A percentile compares a stretch with the other conserved stretches of the same genome.
phyloP scores from a whole-genome alignment of 2,888 invertebrate species.

The Mesoligia furuncula region DNA sequence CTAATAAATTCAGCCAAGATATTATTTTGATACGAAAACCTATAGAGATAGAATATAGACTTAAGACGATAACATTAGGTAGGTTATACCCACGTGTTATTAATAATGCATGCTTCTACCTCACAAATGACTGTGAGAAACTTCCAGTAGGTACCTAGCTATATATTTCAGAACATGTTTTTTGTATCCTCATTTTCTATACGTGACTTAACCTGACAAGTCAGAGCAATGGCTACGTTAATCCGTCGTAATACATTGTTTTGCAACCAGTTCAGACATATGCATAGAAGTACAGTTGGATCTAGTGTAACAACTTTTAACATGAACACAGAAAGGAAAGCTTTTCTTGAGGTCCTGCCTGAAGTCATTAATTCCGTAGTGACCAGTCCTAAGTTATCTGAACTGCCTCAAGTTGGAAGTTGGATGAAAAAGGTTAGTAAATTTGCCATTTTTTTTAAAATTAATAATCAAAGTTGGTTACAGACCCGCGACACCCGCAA shows the following conservation, averaged over 20 bases:
- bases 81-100: neutral
- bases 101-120: neutral
- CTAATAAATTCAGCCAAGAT: too few species aligned
- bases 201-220: neutral
- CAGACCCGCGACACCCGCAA: neutral
- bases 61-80: too few species aligned
- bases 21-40: too few species aligned
- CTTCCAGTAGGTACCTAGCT: neutral
- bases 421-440: slow-evolving; percentile 47
- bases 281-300: slow-evolving; percentile 13
- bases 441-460: neutral
- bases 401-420: slow-evolving; percentile 36
- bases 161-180: neutral
- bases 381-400: slow-evolving; percentile 31
- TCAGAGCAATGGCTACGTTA: slow-evolving; percentile 16
- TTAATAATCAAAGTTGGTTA: neutral
- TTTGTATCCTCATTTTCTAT: neutral
- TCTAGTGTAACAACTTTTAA: slow-evolving; percentile 20
- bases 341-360: slow-evolving; percentile 30
- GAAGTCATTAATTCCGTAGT: slow-evolving; percentile 41
- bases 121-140: neutral
- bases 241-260: slow-evolving; percentile 10
- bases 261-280: slow-evolving; percentile 24
- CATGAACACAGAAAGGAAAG: slow-evolving; percentile 32
- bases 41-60: too few species aligned